Conservation (phyloP, 1,140 invertebrate species). For the Ladona fulva region DNA sequence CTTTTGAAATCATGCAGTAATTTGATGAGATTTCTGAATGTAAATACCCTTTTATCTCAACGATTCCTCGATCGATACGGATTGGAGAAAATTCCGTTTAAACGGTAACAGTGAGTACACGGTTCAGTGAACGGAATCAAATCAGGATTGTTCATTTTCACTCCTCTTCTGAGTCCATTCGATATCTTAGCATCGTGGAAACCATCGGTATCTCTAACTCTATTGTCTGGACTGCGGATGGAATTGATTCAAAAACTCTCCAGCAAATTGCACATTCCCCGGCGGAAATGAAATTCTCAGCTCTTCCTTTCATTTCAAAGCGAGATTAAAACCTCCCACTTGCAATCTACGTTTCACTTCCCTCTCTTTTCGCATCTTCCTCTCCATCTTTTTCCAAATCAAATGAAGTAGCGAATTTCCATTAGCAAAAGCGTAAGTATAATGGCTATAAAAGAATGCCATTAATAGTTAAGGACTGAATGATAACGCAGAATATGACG, state of each 20-base stretch:
- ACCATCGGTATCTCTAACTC: not conserved
- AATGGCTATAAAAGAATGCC: no score
- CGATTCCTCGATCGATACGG: no score
- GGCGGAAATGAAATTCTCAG: not conserved
- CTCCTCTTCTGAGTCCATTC: not conserved
- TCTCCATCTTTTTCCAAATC: not conserved
- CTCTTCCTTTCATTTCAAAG: not conserved
- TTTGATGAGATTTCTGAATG: no score
- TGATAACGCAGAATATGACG: no score
- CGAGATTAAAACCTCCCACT: not conserved
- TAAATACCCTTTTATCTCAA: no score
- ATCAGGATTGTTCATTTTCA: not conserved
- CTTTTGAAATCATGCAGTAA: no score
- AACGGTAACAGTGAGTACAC: no score
- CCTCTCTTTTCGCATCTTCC: not conserved
- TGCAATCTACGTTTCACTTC: not conserved
- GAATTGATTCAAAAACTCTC: not conserved
- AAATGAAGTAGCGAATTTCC: no score
- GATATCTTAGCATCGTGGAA: not conserved
- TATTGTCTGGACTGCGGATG: not conserved
- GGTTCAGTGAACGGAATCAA: not conserved
- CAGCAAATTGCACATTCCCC: not conserved
- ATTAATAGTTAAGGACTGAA: no score
- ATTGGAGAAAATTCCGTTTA: no score
- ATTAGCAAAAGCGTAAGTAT: no score